Conservation (phyloP, 2,797 vertebrate species). For the Aeoliscus strigatus region DNA sequence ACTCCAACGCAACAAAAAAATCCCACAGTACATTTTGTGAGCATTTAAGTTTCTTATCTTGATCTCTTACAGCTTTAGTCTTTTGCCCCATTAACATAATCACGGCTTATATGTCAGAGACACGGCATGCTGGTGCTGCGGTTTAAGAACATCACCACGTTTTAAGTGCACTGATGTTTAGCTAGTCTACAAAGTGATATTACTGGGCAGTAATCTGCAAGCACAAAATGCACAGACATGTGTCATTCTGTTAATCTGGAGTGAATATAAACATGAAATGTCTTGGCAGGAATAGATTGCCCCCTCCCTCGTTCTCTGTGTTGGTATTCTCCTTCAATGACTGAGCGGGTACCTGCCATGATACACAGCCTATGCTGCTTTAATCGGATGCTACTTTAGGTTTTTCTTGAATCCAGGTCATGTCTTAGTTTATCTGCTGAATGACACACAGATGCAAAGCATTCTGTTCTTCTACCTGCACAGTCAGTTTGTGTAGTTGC, state of each 20-base stretch:
- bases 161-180: slow-evolving; percentile 8
- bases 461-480: neutral
- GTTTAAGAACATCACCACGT: slow-evolving; percentile 8
- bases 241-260: neutral
- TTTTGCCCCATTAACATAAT: slow-evolving; percentile 27
- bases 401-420: too few species aligned
- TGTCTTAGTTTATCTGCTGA: too few species aligned
- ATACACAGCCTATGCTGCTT: neutral
- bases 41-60: slow-evolving; percentile 23
- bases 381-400: too few species aligned
- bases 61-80: slow-evolving; percentile 19
- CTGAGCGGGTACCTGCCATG: slow-evolving; percentile 1
- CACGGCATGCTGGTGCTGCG: neutral
- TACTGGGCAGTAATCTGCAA: neutral
- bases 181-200: neutral
- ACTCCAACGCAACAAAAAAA: slow-evolving; percentile 22
- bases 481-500: too few species aligned
- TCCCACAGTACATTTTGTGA: slow-evolving; percentile 24
- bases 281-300: neutral
- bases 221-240: neutral
- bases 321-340: slow-evolving; percentile 6
- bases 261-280: slow-evolving; percentile 6
- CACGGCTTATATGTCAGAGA: slow-evolving; percentile 12
- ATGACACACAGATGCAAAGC: too few species aligned
- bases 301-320: neutral